Evolutionary conservation across 2,113 vertebrate species (phyloP).

Genomic region (Cynopterus brachyotis): DNA sequence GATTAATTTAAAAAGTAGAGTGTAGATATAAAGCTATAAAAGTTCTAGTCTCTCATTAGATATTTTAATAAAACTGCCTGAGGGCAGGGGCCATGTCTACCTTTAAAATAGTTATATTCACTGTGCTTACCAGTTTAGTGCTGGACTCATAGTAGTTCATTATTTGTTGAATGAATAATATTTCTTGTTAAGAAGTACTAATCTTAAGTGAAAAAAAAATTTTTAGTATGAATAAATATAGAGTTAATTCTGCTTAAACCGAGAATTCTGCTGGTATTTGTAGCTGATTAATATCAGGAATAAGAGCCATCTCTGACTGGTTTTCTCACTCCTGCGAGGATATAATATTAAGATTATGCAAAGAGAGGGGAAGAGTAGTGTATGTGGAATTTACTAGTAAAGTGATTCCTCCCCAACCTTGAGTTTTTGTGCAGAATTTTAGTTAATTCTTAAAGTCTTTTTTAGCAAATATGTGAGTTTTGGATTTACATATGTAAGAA

Average conservation of each 20-base stretch:
- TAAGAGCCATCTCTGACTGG: not conserved
- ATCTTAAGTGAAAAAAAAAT: not conserved
- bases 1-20: slow-evolving; percentile 13
- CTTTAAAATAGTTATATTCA: not conserved
- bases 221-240: not conserved
- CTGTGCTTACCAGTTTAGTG: not conserved
- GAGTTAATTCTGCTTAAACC: slow-evolving; percentile 10
- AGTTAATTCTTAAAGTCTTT: not conserved
- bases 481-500: not conserved
- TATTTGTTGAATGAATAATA: not conserved
- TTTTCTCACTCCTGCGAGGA: slow-evolving; percentile 5
- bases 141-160: not conserved
- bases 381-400: not conserved
- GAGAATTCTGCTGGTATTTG: not conserved
- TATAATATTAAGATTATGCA: not conserved
- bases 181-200: not conserved
- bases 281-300: not conserved
- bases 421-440: not conserved
- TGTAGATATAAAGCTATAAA: not conserved
- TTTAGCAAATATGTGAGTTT: not conserved
- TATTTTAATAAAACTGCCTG: not conserved
- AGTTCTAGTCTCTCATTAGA: not conserved
- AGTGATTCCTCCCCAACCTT: not conserved
- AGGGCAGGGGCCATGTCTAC: not conserved
- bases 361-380: not conserved